A percentile compares a stretch with the other conserved stretches of the same genome.
phyloP scores from a whole-genome alignment of 2,797 vertebrate species.

The Silurus lanzhouensis region DNA sequence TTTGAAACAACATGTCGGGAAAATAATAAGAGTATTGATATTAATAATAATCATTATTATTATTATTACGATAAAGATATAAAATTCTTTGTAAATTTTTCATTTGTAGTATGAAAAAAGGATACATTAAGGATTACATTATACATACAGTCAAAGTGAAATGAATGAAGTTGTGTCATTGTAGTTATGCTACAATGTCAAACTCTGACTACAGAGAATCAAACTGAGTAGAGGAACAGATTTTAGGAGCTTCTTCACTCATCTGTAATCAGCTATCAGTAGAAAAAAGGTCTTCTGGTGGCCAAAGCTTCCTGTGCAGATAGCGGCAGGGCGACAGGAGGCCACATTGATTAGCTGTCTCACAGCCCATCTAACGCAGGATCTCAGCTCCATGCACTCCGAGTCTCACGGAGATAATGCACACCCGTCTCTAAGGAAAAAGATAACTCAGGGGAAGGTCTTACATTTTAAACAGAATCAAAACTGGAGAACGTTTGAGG shows the following conservation, averaged over 20 bases:
- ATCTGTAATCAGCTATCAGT: conserved; percentile 35
- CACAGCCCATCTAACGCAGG: conserved; percentile 55
- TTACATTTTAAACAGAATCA: conserved; percentile 16
- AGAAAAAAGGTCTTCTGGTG: conserved; percentile 38
- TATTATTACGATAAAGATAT: background rate
- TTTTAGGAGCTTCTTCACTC: conserved; percentile 3
- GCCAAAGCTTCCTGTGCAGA: conserved; percentile 45
- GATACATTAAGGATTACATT: no score
- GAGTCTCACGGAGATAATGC: background rate
- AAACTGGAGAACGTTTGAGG: conserved; percentile 4
- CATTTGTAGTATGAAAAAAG: background rate
- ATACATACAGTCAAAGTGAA: background rate
- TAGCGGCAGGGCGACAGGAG: conserved; percentile 56
- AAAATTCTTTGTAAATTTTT: background rate
- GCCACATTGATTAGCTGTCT: conserved; percentile 62
- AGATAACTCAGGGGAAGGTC: conserved; percentile 31
- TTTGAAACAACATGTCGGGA: background rate
- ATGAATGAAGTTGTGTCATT: background rate
- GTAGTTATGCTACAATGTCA: background rate
- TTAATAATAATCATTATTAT: background rate
- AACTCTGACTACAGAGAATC: background rate
- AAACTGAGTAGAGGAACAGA: background rate
- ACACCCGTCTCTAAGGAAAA: background rate
- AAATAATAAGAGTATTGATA: background rate
- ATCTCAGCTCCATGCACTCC: conserved; percentile 38